Base-by-base conservation (phyloP, 2,113 vertebrate genomes). In the Nematolebias whitei region DNA sequence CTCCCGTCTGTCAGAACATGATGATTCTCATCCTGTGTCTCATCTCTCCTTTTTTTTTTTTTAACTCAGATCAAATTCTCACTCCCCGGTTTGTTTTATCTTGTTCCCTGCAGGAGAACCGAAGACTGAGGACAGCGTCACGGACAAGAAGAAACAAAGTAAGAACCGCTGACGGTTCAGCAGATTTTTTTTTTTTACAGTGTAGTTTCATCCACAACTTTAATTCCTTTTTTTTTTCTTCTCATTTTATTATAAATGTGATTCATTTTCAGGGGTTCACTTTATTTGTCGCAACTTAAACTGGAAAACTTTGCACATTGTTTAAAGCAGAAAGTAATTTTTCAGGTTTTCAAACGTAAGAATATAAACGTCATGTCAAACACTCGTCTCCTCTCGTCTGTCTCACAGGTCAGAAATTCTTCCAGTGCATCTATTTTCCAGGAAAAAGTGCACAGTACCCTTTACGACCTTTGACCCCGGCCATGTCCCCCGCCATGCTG, bases 371-470 rank as follows among this genome's bases (percentile, higher is more conserved):
- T n/a, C n/a, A n/a, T n/a, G n/a, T n/a, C n/a, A n/a, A n/a, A n/a
- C n/a, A n/a, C n/a, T n/a, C n/a, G n/a, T n/a, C n/a, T n/a, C n/a
- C n/a, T n/a, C n/a, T n/a, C n/a, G n/a, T n/a, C n/a, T n/a, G n/a
- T n/a, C n/a, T n/a, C 56, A 15, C 85, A 94, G 93, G 85, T 10
- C 92, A 93, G 80, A 90, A 88, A 57, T 92, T 84, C 83, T 93
- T 94, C 82, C 93, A 94, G 88, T 94, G 93, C 44, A 63, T 94
- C 23, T 91, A 93, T 8, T 47, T 93, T 39, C 87, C 89, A 2
- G 90, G 91, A 20, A 92, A 91, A 85, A 80, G 62, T 14, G 80
- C 82, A 3, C 86, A 89, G 39, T 91, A 91, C 68, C 91, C 92
- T 1, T 24, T 91, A 13, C 83, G 85, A 74, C 90, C 92, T 53